phyloP scores from a whole-genome alignment of 2,888 invertebrate genomes.

The Brachynemurus nebulosus region DNA sequence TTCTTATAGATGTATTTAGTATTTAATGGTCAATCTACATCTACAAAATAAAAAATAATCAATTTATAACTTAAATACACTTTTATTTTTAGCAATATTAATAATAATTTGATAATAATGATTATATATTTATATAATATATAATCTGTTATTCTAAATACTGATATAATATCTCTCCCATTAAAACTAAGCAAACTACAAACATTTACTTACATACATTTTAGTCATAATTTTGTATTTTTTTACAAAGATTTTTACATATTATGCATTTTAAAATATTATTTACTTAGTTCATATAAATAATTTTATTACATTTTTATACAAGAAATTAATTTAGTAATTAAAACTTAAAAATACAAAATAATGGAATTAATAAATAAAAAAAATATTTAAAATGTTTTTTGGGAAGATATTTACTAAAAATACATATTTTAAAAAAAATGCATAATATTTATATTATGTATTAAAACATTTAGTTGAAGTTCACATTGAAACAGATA shows the following conservation, averaged over 20 bases:
- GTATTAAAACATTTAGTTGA: slow-evolving; percentile 3
- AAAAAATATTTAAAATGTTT: too few relatives aligned
- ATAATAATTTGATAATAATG: slow-evolving; percentile 5
- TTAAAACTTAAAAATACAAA: too few relatives aligned
- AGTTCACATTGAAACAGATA: slow-evolving; percentile 4
- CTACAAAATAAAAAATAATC: not conserved
- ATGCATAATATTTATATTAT: not conserved
- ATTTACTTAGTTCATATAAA: too few relatives aligned
- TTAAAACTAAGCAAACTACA: slow-evolving; percentile 4
- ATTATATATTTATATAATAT: not conserved
- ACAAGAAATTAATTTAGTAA: too few relatives aligned
- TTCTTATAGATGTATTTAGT: too few relatives aligned
- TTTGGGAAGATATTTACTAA: too few relatives aligned
- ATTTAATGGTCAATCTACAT: too few relatives aligned
- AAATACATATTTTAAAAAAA: not conserved
- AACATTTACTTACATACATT: slow-evolving; percentile 6
- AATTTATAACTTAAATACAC: slow-evolving; percentile 5
- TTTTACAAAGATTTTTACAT: not conserved
- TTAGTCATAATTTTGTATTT: not conserved
- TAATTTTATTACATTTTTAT: too few relatives aligned
- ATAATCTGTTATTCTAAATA: slow-evolving; percentile 3
- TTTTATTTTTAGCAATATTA: slow-evolving; percentile 9
- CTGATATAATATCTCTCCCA: slow-evolving; percentile 1
- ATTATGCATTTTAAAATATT: too few relatives aligned
- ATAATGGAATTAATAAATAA: too few relatives aligned